A percentile compares a stretch with the other conserved stretches of the same genome.
Evolutionary conservation across 1,140 invertebrate species (phyloP).

Genomic region (Archegozetes longisetosus): DNA sequence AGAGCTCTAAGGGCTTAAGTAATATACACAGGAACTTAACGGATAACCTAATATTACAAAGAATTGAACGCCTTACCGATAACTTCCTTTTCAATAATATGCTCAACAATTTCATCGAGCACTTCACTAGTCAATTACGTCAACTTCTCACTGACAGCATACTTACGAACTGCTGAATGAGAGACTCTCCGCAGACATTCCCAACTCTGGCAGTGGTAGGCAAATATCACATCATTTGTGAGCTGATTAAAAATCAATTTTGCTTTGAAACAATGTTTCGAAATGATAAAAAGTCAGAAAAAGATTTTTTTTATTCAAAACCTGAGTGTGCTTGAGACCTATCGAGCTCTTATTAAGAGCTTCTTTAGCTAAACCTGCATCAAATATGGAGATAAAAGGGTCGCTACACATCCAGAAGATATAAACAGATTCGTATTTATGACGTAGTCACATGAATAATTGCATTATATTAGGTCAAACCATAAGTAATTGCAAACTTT

Average conservation of each 20-base stretch:
- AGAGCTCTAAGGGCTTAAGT: too few relatives aligned
- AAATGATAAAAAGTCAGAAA: background rate
- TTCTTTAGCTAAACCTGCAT: background rate
- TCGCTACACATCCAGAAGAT: background rate
- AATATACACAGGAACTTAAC: too few relatives aligned
- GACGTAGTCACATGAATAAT: background rate
- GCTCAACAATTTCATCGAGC: background rate
- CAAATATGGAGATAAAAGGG: background rate
- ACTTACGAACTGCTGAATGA: background rate
- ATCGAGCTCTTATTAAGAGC: background rate
- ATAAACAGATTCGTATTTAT: background rate
- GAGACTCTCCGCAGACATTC: background rate
- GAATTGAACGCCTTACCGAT: background rate
- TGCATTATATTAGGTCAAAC: too few relatives aligned
- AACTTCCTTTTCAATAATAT: background rate
- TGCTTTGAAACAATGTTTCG: background rate
- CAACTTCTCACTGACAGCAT: background rate
- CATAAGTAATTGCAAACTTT: too few relatives aligned
- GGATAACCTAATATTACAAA: background rate
- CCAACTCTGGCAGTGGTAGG: background rate
- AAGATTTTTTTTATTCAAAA: background rate
- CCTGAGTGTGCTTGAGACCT: background rate
- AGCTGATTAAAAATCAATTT: background rate
- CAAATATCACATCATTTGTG: background rate
- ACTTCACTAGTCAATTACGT: background rate